Evolutionary conservation across 2,888 invertebrate genomes (phyloP).

Genomic region (Steromphala cineraria): DNA sequence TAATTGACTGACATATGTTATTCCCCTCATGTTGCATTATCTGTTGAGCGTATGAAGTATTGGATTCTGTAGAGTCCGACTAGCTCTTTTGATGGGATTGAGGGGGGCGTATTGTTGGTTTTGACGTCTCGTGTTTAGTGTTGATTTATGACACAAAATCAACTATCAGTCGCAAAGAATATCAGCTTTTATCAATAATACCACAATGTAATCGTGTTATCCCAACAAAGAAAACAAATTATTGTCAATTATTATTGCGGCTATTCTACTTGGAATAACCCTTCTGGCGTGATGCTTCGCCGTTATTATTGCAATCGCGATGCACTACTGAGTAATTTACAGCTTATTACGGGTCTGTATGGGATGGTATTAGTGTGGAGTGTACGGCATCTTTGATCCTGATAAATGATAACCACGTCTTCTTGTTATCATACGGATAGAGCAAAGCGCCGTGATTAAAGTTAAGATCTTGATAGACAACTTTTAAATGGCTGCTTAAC

Average conservation of each 20-base stretch:
- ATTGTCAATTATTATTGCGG: not conserved
- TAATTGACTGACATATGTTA: too few relatives aligned
- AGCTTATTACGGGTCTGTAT: not conserved
- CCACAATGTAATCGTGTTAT: not conserved
- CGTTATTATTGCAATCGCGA: not conserved
- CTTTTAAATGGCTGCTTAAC: not conserved
- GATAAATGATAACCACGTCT: not conserved
- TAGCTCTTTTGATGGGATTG: too few relatives aligned
- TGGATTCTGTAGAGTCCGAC: too few relatives aligned
- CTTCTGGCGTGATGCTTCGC: not conserved
- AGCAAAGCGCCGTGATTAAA: not conserved
- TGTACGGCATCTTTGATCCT: not conserved
- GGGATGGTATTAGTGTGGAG: not conserved
- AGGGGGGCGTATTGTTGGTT: too few relatives aligned
- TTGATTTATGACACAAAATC: too few relatives aligned
- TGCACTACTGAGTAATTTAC: not conserved
- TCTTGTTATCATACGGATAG: not conserved
- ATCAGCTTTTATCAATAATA: not conserved
- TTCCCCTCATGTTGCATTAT: too few relatives aligned
- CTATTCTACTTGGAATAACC: not conserved
- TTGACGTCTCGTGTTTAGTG: too few relatives aligned
- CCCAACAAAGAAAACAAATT: conserved; percentile 1
- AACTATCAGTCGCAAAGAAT: not conserved
- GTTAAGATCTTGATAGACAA: not conserved
- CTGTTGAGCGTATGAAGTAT: too few relatives aligned